Evolutionary conservation across 2,113 vertebrate species (phyloP), one percentile per base, ranked within the genome.

Genomic region (Egretta garzetta): DNA sequence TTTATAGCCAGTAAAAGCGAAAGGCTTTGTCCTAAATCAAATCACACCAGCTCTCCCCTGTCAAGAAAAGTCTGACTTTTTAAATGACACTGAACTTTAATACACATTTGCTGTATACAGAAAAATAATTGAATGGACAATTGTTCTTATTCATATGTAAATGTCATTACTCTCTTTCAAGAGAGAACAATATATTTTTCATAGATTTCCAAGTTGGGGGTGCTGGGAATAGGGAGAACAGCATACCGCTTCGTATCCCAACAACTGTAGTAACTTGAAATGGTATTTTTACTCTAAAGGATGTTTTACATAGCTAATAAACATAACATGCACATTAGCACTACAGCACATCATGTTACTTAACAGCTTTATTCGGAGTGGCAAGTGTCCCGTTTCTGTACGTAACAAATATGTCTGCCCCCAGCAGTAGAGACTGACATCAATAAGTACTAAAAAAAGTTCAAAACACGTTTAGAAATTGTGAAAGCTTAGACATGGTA

Each of bases 91-190:
- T 56, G 68, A 91, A 84, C 49, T 91, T 85, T 94, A 93, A 89
- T 71, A 91, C 24, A 62, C 9, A 23, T 60, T 93, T 83, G 30
- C 55, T 88, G 71, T 86, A 64, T 58, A 82, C 52, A 72, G 60
- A 91, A 87, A 93, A 95, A 89, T 74, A 95, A 93, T 28, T 75
- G 86, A 95, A 93, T 60, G 94, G 64, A 43, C 92, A 93, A 89
- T 89, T 89, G 86, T 64, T 94, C 79, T 86, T 71, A 95, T 96
- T 97, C 93, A 97, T 90, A 96, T 94, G 94, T 53, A 97, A 94
- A 94, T 94, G 56, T 81, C 92, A 95, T 92, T 87, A 86, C 88
- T 33, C 55, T 86, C 92, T 96, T 97, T 95, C 82, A 89, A 86
- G 80, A 83, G 58, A 91, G 83, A 96, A 97, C 91, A 96, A 93